These are phyloP conservation scores for Lathronympha strigana DNA, from an alignment of 2,888 invertebrate species.

Conservation along the genomic window DNA sequence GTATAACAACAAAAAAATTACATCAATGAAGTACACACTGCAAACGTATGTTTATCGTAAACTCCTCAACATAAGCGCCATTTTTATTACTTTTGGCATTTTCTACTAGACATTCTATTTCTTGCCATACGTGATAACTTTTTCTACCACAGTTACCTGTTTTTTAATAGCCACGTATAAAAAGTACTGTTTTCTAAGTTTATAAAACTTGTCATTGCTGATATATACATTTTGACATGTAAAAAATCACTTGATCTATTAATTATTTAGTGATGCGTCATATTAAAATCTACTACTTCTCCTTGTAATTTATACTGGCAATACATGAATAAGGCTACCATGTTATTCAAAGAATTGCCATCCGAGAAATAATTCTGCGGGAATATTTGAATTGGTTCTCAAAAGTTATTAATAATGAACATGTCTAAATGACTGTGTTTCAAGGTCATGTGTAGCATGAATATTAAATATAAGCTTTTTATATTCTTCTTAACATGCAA, in stretches of 20 bases:
- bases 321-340: constrained; percentile 5
- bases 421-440: too few relatives aligned
- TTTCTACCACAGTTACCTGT: background rate
- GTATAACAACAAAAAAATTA: constrained; percentile 48
- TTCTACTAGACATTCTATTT: constrained; percentile 37
- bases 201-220: background rate
- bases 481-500: too few relatives aligned
- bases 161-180: background rate
- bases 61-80: constrained; percentile 76
- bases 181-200: background rate
- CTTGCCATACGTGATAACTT: constrained; percentile 22
- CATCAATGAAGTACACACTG: constrained; percentile 49
- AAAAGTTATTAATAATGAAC: background rate
- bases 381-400: background rate
- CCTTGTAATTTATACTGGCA: constrained; percentile 1
- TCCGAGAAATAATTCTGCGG: background rate
- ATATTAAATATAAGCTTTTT: too few relatives aligned
- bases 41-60: constrained; percentile 70
- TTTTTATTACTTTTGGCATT: constrained; percentile 57
- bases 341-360: background rate
- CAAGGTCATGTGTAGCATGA: too few relatives aligned
- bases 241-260: too few relatives aligned
- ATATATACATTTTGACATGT: too few relatives aligned
- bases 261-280: too few relatives aligned
- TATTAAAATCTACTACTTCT: constrained; percentile 2